Evolutionary conservation across 2,113 vertebrate species (phyloP).

Genomic region (Riparia riparia): DNA sequence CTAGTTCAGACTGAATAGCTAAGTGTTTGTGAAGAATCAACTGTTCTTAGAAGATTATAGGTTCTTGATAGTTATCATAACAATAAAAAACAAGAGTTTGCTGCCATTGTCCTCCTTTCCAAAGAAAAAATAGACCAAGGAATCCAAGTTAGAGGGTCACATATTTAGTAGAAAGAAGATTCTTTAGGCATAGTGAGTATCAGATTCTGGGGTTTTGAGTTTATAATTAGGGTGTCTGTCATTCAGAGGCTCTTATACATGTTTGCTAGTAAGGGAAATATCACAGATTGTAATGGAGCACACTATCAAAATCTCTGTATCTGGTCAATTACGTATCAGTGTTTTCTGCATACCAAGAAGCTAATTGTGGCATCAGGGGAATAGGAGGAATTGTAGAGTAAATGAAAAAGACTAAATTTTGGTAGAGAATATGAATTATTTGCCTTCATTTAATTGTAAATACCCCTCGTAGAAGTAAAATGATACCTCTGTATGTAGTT

Average conservation of each 20-base stretch:
- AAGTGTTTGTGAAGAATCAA: background rate
- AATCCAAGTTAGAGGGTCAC: background rate
- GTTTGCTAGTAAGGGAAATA: background rate
- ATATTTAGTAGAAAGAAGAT: background rate
- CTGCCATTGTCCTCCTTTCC: background rate
- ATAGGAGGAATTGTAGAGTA: background rate
- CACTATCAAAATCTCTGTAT: background rate
- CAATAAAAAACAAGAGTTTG: background rate
- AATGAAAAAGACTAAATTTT: background rate
- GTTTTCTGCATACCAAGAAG: background rate
- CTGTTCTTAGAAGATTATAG: background rate
- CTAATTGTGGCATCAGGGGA: rapidly evolving
- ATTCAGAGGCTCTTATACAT: background rate
- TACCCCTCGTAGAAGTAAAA: background rate
- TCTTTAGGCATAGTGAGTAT: background rate
- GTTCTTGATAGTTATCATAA: background rate
- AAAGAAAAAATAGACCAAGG: background rate
- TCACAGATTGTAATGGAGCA: background rate
- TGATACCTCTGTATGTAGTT: rapidly evolving
- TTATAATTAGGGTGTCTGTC: background rate
- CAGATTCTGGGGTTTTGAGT: background rate
- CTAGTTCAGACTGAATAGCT: background rate
- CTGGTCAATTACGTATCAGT: background rate
- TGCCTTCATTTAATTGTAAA: background rate
- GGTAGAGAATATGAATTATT: background rate